Base-by-base conservation (phyloP, 2,888 invertebrate species). In the Leucania comma region DNA sequence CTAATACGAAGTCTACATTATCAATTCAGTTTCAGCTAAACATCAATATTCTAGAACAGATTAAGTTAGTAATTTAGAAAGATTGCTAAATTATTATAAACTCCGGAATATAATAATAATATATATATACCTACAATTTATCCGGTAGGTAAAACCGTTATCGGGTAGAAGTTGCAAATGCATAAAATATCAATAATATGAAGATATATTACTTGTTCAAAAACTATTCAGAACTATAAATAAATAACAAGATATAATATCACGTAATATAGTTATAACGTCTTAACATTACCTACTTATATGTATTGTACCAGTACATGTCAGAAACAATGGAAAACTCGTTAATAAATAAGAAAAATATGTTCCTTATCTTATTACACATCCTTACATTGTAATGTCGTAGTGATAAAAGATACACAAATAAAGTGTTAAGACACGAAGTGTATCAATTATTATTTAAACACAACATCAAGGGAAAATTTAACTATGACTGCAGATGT, bases 221-320 rank as follows among this genome's bases (percentile, higher is more conserved):
- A 68, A 75, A 68, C 56, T 65, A 65, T 78, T 70, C 59, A 65
- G 65, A 68, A 79, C 54, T 80, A 82, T 65, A 79, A 86, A 83
- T 84, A 86, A 81, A 83, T 82, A 85, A 85, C 81, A 84, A 82
- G 78, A 80, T 79, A 79, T 84, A 85, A 86, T 87, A 86, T 85
- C 85, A 86, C 80, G 74, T 72, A 77, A 64, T 78, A 76, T 64
- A 80, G 61, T 77, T 59, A 71, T 58, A 68, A 72, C 54, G 46
- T 58, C 71, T 63, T 80, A 78, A 63, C 3, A 66, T 68, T 76
- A 80, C 20, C 58, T 59, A 69, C 22, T 14, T 70, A 48, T 20
- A 66, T 61, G 24, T 54, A 68, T 54, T 60, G 29, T 70, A 82
- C 51, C 38, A 35, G 58, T 66, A 62, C 32, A 54, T 64, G 60